phyloP scores from a whole-genome alignment of 2,888 invertebrate genomes.

The Formica aserva region DNA sequence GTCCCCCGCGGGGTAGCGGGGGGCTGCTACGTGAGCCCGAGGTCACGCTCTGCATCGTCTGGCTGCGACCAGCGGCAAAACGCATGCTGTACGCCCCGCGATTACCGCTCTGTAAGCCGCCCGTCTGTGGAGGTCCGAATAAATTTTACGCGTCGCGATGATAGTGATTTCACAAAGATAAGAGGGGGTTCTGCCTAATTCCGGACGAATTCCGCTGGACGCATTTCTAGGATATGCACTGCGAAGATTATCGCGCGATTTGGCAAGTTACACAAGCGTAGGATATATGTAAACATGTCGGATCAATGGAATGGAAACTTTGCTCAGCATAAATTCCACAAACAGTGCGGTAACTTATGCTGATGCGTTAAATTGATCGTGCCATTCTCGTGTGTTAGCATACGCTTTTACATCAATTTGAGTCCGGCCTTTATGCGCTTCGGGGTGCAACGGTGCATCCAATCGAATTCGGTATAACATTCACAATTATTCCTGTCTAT shows the following conservation, averaged over 20 bases:
- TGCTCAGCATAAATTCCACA: conserved; percentile 18
- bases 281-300: not conserved
- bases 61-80: conserved; percentile 86
- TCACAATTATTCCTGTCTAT: conserved; percentile 19
- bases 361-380: conserved; percentile 25
- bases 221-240: not conserved
- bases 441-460: conserved; percentile 5
- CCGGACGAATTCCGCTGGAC: not conserved
- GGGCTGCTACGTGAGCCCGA: conserved; percentile 84
- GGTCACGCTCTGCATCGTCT: conserved; percentile 87
- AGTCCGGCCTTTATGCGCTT: conserved; percentile 9
- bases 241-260: not conserved
- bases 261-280: not conserved
- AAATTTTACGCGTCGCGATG: conserved; percentile 11
- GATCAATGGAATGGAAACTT: conserved; percentile 16
- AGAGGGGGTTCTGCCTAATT: not conserved
- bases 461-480: conserved; percentile 10
- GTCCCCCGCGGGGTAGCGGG: conserved; percentile 72
- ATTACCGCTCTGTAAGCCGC: conserved; percentile 77
- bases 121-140: conserved; percentile 67
- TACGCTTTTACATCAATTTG: conserved; percentile 28
- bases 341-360: conserved; percentile 24
- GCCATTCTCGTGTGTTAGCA: conserved; percentile 10
- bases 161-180: not conserved
- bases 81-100: conserved; percentile 86